Evolutionary conservation across 2,888 invertebrate species (phyloP).

Genomic region (Mechanitis messenoides): DNA sequence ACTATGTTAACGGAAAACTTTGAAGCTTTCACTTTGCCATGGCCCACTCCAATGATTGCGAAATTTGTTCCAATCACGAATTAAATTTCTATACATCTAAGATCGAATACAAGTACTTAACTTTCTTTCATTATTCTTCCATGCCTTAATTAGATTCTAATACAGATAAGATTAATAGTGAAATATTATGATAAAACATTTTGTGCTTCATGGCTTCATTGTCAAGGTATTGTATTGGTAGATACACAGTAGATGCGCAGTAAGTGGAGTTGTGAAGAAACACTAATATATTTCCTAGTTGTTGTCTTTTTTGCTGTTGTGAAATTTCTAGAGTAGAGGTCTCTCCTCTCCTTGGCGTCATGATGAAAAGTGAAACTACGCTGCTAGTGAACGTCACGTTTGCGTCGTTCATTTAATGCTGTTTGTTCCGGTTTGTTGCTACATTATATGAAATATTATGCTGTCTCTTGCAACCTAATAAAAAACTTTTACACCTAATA

Average conservation of each 20-base stretch:
- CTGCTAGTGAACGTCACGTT: constrained; percentile 61
- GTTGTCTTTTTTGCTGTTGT: constrained; percentile 56
- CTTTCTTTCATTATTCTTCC: too few species aligned
- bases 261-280: constrained; percentile 8
- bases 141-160: too few species aligned
- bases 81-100: constrained; percentile 25
- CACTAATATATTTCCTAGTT: constrained; percentile 24
- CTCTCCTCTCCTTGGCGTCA: constrained; percentile 64
- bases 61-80: constrained; percentile 51
- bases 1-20: constrained; percentile 50
- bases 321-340: constrained; percentile 68
- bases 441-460: constrained; percentile 32
- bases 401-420: constrained; percentile 53
- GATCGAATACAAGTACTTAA: too few species aligned
- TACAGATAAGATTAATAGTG: too few species aligned
- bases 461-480: background rate
- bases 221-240: background rate
- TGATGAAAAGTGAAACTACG: constrained; percentile 74
- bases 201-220: background rate
- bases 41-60: constrained; percentile 47
- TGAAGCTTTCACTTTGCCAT: constrained; percentile 63
- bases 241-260: background rate
- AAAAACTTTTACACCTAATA: constrained; percentile 7
- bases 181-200: background rate
- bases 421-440: constrained; percentile 66